Evolutionary conservation across 1,140 invertebrate genomes (phyloP).

Genomic region (Zaprionus nigranus): DNA sequence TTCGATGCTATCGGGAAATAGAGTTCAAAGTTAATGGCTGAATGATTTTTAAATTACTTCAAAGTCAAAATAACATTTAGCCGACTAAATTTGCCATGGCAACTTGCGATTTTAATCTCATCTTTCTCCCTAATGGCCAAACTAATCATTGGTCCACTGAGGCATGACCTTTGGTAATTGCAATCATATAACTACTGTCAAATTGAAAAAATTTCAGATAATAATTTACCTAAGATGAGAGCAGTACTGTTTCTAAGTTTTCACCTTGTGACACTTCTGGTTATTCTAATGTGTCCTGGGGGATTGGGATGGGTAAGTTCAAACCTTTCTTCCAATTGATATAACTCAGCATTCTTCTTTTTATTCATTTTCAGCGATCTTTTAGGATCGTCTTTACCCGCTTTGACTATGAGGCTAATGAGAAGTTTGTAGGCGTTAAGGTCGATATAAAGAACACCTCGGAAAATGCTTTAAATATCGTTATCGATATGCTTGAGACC

Average conservation of each 20-base stretch:
- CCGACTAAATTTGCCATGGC: conserved; percentile 43
- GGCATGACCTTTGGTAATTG: conserved; percentile 41
- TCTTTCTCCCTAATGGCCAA: conserved; percentile 46
- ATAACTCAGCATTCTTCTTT: neutral
- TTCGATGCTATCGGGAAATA: conserved; percentile 51
- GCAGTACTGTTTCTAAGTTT: conserved; percentile 24
- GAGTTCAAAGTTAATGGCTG: conserved; percentile 32
- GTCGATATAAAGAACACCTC: conserved; percentile 57
- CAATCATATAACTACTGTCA: conserved; percentile 46
- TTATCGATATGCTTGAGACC: conserved; percentile 37
- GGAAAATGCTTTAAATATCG: conserved; percentile 44
- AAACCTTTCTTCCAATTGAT: neutral
- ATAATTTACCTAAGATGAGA: conserved; percentile 61
- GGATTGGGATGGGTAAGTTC: conserved; percentile 55
- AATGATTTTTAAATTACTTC: conserved; percentile 50
- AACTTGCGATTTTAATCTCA: conserved; percentile 16
- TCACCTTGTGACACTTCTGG: conserved; percentile 13
- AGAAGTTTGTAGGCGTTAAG: conserved; percentile 58
- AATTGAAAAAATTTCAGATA: conserved; percentile 54
- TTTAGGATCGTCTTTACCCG: conserved; percentile 70
- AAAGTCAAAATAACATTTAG: conserved; percentile 49
- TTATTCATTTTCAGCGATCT: conserved; percentile 58
- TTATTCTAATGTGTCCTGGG: conserved; percentile 35
- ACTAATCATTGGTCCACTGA: conserved; percentile 47
- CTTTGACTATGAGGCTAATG: conserved; percentile 56